Evolutionary conservation across 2,797 vertebrate genomes (phyloP), one percentile per base, ranked within the genome.

Genomic region (Austrolebias charrua): DNA sequence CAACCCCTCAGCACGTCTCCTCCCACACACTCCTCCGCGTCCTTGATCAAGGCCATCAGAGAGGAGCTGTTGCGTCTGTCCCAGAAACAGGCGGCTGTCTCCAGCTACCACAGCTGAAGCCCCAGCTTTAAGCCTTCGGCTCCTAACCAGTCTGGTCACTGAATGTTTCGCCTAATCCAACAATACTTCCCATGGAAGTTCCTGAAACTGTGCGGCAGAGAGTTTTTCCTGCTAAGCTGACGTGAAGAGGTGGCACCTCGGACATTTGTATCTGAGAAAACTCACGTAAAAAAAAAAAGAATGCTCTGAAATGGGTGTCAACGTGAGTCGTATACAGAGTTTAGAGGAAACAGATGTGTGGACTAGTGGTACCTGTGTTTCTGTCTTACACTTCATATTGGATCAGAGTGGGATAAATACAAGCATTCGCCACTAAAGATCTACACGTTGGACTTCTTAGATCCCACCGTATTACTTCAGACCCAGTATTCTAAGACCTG

Each of bases 41-140:
- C 97, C 35, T 95, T 99, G 85, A 99, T 99, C 91, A 98, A 98
- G 93, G 97, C 97, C 76, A 99, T 99, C 85, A 91, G 97, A 51
- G 97, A 98, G 91, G 97, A 99, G 91, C 95, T 99, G 56, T 88
- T 98, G 60, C 96, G 98, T 18, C 95, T 99, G 62, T 98, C 98
- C 54, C 96, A 98, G 90, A 99, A 98, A 89, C 98, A 99, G 90
- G 92, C 93, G 7, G 65, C 94, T 0, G 92, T 95, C 73, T 92
- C 95, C 79, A 93, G 92, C 92, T 97, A 97, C 92, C 95, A 96
- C 78, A 96, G 96, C 84, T 99, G 96, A 98, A 93, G 89, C 57
- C 16, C 65, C 8, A 48, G 19, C 44, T 63, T 15, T 52, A 53
- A n/a, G 40, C 44, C 71, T 33, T 44, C 57, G 15, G 64, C 71